Evolutionary conservation across 2,888 invertebrate species (phyloP).

Genomic region (Rhopalosiphum nymphaeae): DNA sequence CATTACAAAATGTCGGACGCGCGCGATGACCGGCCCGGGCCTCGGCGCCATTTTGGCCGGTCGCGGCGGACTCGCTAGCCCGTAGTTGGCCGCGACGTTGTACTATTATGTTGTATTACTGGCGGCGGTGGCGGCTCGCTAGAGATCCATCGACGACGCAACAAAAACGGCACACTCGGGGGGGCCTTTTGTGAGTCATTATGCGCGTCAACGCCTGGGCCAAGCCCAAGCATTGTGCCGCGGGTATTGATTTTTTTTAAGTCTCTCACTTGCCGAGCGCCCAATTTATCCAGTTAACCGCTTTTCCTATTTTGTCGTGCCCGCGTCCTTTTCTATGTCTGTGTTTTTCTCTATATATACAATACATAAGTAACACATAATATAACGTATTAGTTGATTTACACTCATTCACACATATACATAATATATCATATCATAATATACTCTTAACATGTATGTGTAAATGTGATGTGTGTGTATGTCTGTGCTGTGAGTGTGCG

Average conservation of each 20-base stretch:
- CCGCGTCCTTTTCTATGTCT: neutral
- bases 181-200: neutral
- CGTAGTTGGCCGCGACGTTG: neutral
- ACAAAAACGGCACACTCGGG: neutral
- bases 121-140: neutral
- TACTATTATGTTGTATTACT: neutral
- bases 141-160: neutral
- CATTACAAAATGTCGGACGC: slow-evolving; percentile 49
- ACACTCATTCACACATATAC: neutral
- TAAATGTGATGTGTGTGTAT: neutral
- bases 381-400: neutral
- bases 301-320: neutral
- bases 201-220: slow-evolving; percentile 8
- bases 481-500: neutral
- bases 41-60: slow-evolving; percentile 47
- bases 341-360: neutral
- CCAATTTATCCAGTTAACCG: slow-evolving; percentile 31
- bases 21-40: neutral
- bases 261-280: neutral
- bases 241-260: slow-evolving; percentile 55
- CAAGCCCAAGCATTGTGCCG: neutral
- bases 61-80: neutral
- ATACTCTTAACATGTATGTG: neutral
- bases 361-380: neutral
- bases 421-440: neutral